Conservation (phyloP, 2,113 vertebrate genomes). For the Bufo gargarizans region DNA sequence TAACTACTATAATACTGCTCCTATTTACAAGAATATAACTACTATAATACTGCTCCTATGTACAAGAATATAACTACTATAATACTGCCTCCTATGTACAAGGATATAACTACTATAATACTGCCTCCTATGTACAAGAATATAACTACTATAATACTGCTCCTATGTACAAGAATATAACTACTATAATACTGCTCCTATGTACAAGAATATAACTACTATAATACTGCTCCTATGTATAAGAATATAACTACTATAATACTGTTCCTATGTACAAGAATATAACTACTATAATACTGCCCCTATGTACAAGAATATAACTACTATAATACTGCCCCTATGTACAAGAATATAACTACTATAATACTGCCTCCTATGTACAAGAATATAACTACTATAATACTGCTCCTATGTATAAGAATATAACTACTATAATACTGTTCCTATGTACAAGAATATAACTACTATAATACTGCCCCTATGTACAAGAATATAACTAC, state of each 20-base stretch:
- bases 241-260: constrained; percentile 13
- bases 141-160: constrained; percentile 2
- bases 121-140: neutral
- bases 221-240: neutral
- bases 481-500: constrained; percentile 3
- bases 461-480: neutral
- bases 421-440: neutral
- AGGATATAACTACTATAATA: no score
- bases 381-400: constrained; percentile 11
- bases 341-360: neutral
- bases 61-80: constrained; percentile 2
- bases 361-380: neutral
- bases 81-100: neutral
- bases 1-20: constrained; percentile 6
- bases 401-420: neutral
- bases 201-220: constrained; percentile 6
- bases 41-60: neutral
- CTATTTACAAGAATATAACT: constrained; percentile 3
- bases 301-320: neutral
- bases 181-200: constrained; percentile 1
- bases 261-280: neutral
- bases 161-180: constrained; percentile 3
- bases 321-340: neutral
- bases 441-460: neutral
- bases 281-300: neutral